phyloP scores from a whole-genome alignment of 2,797 vertebrate genomes.

The Passerculus sandwichensis region DNA sequence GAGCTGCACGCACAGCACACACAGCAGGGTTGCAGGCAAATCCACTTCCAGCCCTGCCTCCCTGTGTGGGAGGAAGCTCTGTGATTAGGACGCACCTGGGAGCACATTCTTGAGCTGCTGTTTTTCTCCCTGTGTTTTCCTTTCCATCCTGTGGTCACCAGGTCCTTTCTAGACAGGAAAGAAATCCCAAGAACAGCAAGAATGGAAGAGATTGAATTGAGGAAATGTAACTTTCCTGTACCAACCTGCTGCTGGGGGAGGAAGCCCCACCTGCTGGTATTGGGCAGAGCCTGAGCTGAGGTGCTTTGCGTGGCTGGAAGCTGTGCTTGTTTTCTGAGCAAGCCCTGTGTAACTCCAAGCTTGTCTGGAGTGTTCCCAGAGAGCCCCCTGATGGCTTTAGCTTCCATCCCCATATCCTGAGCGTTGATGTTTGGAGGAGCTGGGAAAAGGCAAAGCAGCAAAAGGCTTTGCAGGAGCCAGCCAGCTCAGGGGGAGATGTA shows the following conservation, averaged over 20 bases:
- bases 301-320: background rate
- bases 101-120: background rate
- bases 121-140: constrained; percentile 22
- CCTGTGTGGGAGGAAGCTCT: constrained; percentile 18
- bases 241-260: background rate
- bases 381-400: constrained; percentile 47
- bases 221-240: constrained; percentile 36
- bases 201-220: constrained; percentile 43
- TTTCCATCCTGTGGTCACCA: background rate
- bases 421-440: background rate
- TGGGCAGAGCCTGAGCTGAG: background rate
- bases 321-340: constrained; percentile 22
- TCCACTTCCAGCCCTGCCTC: background rate
- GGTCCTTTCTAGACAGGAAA: background rate
- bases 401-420: background rate
- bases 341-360: background rate
- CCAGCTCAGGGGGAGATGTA: background rate
- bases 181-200: constrained; percentile 16
- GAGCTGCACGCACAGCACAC: background rate
- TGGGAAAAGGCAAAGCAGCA: background rate
- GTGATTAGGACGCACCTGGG: constrained; percentile 26
- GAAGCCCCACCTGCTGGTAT: background rate
- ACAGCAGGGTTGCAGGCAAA: background rate
- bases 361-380: background rate
- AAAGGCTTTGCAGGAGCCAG: background rate